Conservation (phyloP, 2,888 invertebrate species). For the Yponomeuta sedellus region DNA sequence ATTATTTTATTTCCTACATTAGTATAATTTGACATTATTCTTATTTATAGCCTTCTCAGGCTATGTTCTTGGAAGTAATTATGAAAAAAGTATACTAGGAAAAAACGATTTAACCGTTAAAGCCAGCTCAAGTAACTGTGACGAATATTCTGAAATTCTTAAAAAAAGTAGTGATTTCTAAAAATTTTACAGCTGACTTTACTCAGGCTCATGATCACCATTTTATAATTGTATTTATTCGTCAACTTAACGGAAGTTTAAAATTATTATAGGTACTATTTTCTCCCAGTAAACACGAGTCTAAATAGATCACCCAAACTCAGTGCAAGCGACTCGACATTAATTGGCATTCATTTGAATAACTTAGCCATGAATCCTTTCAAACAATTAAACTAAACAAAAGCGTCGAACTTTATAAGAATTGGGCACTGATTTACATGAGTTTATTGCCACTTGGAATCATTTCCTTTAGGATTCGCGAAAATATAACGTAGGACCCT, state of each 20-base stretch:
- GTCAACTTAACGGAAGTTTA: too few species aligned
- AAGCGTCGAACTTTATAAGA: constrained; percentile 6
- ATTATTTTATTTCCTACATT: not conserved
- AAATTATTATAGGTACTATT: too few species aligned
- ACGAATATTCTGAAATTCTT: not conserved
- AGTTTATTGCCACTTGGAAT: not conserved
- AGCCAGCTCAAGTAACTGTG: not conserved
- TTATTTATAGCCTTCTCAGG: not conserved
- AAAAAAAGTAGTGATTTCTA: not conserved
- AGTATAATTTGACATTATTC: not conserved
- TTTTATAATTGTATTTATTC: too few species aligned
- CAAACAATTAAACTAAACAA: constrained; percentile 15
- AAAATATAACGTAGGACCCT: too few species aligned
- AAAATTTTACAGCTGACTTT: not conserved
- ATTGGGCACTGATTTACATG: not conserved
- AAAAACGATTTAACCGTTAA: not conserved
- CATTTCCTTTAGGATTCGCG: not conserved
- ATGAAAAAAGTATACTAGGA: not conserved
- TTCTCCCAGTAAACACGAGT: not conserved
- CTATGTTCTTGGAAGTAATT: not conserved
- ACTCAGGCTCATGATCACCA: too few species aligned
- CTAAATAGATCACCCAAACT: constrained; percentile 16
- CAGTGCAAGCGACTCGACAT: constrained; percentile 16
- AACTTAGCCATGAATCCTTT: constrained; percentile 21
- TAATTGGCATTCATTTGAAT: constrained; percentile 21